Conservation (phyloP, 2,113 vertebrate species). For the Hystrix brachyura region DNA sequence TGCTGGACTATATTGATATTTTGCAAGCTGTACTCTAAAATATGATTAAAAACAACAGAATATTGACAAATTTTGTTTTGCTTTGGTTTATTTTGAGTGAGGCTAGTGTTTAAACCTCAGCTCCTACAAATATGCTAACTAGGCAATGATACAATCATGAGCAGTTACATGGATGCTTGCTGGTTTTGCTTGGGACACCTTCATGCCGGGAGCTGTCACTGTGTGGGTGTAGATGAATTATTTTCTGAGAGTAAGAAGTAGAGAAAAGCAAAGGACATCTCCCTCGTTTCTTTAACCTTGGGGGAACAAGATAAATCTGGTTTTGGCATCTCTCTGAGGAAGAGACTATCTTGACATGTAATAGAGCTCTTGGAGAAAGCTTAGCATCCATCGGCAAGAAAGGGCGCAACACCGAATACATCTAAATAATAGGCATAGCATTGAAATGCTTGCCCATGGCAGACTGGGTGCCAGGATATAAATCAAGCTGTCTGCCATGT, state of each 20-base stretch:
- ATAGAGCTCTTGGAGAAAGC: slow-evolving; percentile 77
- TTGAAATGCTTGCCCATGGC: slow-evolving; percentile 78
- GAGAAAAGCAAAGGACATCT: slow-evolving; percentile 89
- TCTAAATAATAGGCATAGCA: slow-evolving; percentile 87
- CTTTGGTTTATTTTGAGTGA: slow-evolving; percentile 52
- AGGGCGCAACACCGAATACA: slow-evolving; percentile 83
- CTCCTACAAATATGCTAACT: slow-evolving; percentile 86
- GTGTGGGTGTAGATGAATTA: slow-evolving; percentile 89
- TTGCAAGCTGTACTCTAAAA: not conserved
- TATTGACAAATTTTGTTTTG: slow-evolving; percentile 49
- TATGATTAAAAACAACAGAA: slow-evolving; percentile 1
- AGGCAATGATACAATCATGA: slow-evolving; percentile 87
- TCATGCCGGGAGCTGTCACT: slow-evolving; percentile 87
- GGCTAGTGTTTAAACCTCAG: slow-evolving; percentile 36
- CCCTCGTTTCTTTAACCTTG: slow-evolving; percentile 89
- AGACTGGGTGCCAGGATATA: slow-evolving; percentile 77
- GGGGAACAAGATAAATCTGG: slow-evolving; percentile 85
- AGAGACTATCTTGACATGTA: slow-evolving; percentile 81
- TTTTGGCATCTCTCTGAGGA: slow-evolving; percentile 84
- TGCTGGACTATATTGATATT: not conserved
- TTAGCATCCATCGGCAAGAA: slow-evolving; percentile 79
- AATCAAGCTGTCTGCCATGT: slow-evolving; percentile 78
- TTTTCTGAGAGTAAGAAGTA: slow-evolving; percentile 85
- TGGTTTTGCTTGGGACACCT: slow-evolving; percentile 84
- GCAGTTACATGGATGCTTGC: slow-evolving; percentile 86